A percentile compares a stretch with the other conserved stretches of the same genome.
phyloP scores from a whole-genome alignment of 23 tunicate species.

The Trididemnum nubilum region DNA sequence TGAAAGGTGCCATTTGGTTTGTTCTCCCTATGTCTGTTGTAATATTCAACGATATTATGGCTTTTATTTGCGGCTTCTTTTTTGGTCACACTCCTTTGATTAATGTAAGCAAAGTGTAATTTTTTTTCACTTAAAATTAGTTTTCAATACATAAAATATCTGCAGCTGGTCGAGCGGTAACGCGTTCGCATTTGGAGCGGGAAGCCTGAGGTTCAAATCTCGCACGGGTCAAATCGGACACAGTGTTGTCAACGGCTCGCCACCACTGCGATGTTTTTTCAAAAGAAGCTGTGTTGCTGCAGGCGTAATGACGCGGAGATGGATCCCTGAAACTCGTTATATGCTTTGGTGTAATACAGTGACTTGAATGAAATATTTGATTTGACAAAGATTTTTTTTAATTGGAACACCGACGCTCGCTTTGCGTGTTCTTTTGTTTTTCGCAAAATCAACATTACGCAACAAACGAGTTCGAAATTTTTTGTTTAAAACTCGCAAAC shows the following conservation, averaged over 20 bases:
- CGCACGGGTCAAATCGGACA: neutral
- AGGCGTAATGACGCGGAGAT: neutral
- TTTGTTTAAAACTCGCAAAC: no score
- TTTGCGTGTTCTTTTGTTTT: no score
- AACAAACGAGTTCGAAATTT: no score
- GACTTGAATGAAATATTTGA: no score
- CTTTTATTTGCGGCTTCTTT: slow-evolving; percentile 95
- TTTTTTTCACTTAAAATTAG: no score
- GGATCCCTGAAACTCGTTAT: neutral
- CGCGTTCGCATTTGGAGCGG: no score
- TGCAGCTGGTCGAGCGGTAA: no score
- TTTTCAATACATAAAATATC: neutral
- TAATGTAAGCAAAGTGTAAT: slow-evolving; percentile 66
- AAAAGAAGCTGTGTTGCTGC: no score
- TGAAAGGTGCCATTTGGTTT: slow-evolving; percentile 91
- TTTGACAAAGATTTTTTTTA: no score
- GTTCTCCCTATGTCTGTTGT: slow-evolving; percentile 85
- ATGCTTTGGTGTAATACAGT: neutral
- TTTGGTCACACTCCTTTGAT: slow-evolving; percentile 89
- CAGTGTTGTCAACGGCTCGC: neutral
- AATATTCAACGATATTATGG: slow-evolving; percentile 87
- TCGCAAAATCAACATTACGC: no score
- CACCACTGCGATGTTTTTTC: neutral
- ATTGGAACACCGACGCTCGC: no score
- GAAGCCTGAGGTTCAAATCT: no score